Conservation (phyloP, 2,888 invertebrate species). For the Hesperia comma region DNA sequence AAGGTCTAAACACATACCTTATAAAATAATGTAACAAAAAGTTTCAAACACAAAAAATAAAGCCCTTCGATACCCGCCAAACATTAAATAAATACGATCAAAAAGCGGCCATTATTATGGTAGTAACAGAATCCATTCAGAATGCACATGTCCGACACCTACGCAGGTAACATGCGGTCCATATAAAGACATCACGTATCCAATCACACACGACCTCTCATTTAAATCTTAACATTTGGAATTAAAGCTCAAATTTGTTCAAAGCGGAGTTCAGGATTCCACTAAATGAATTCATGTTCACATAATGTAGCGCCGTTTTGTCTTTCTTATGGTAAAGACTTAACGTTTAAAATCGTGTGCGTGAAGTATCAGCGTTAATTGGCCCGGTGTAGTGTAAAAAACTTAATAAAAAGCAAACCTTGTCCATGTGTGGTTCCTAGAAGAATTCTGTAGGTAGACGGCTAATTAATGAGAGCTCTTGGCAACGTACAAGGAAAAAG, state of each 20-base stretch:
- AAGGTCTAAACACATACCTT: no score
- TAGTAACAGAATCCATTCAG: conserved; percentile 50
- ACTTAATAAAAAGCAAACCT: conserved; percentile 33
- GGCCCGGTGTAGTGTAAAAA: conserved; percentile 27
- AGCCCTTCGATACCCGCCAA: neutral
- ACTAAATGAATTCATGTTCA: conserved; percentile 19
- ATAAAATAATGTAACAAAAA: no score
- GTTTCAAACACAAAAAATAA: neutral
- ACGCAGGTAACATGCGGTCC: conserved; percentile 52
- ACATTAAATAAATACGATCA: neutral
- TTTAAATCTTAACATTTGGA: conserved; percentile 1
- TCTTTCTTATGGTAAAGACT: neutral
- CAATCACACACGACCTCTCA: neutral
- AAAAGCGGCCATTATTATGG: conserved; percentile 53
- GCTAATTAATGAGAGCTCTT: conserved; percentile 31
- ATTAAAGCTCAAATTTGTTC: conserved; percentile 14
- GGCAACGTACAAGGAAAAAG: conserved; percentile 24
- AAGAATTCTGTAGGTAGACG: conserved; percentile 33
- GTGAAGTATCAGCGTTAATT: neutral
- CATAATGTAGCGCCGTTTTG: neutral
- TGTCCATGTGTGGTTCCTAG: conserved; percentile 33
- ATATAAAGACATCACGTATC: conserved; percentile 42
- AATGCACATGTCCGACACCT: conserved; percentile 53
- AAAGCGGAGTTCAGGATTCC: conserved; percentile 3
- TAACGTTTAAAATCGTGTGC: conserved; percentile 6